These are phyloP conservation scores for Amblyopsis rosae DNA, from an alignment of 2,113 vertebrate species.

Conservation along the genomic window DNA sequence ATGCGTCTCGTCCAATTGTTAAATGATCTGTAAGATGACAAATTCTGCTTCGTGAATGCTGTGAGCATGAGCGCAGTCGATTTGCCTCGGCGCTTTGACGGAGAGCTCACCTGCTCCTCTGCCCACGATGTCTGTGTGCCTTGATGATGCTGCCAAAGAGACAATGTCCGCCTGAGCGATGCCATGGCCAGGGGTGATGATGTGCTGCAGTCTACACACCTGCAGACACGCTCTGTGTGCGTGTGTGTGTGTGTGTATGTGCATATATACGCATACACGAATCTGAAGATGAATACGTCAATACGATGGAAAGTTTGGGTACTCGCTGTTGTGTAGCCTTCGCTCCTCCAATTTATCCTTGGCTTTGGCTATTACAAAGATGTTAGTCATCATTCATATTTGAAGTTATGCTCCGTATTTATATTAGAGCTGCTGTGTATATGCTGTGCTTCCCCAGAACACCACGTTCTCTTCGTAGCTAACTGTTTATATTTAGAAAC, in stretches of 20 bases:
- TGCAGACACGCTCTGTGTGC: constrained; percentile 26
- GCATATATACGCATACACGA: background rate
- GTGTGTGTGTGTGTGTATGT: constrained; percentile 17
- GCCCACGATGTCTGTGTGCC: constrained; percentile 17
- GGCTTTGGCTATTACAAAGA: constrained; percentile 17
- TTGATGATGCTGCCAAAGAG: constrained; percentile 53
- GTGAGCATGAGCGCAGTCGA: background rate
- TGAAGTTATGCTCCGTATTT: background rate
- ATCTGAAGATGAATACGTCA: constrained; percentile 9
- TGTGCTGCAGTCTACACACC: constrained; percentile 33
- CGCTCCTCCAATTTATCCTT: constrained; percentile 4
- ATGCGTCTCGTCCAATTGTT: background rate
- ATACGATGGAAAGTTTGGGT: constrained; percentile 21
- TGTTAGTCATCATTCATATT: constrained; percentile 14
- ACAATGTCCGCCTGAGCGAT: constrained; percentile 40
- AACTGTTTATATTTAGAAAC: too few species aligned
- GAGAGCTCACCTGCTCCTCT: constrained; percentile 25
- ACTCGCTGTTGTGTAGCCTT: constrained; percentile 28
- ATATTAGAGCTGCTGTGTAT: too few species aligned
- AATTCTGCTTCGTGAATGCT: background rate
- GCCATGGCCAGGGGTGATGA: constrained; percentile 48
- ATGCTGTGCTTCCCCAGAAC: too few species aligned
- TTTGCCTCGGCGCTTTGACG: constrained; percentile 18
- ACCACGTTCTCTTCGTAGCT: too few species aligned
- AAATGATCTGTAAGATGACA: constrained; percentile 11